These are phyloP conservation scores for Camponotus pennsylvanicus DNA, from an alignment of 1,140 invertebrate genomes.

Conservation along the genomic window DNA sequence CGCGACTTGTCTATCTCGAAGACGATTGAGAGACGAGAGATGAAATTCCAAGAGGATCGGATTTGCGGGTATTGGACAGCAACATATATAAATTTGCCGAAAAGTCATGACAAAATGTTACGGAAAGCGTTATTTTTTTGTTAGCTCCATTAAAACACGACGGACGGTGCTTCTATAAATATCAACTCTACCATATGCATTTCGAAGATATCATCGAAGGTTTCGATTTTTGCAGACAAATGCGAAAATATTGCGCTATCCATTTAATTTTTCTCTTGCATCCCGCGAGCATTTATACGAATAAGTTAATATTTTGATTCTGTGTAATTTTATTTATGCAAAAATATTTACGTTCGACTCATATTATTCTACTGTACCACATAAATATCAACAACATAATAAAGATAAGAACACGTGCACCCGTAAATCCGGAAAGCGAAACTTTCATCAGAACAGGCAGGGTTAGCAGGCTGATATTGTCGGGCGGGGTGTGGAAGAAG, in stretches of 20 bases:
- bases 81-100: conserved; percentile 24
- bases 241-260: conserved; percentile 25
- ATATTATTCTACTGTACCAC: not conserved
- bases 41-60: not conserved
- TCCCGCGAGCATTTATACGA: conserved; percentile 24
- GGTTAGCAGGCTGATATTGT: conserved; percentile 89
- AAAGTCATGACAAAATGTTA: conserved; percentile 38
- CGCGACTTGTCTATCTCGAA: not conserved
- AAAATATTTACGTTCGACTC: conserved; percentile 2
- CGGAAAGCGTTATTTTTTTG: conserved; percentile 23
- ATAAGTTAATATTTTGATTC: not conserved
- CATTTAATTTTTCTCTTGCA: not conserved
- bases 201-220: not conserved
- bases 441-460: conserved; percentile 79
- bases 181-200: not conserved
- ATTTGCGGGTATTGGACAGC: not conserved
- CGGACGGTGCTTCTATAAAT: conserved; percentile 34
- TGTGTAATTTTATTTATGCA: not conserved
- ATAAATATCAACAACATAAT: not conserved
- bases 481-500: conserved; percentile 87
- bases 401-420: not conserved
- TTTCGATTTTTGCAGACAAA: not conserved
- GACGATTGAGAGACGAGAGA: not conserved
- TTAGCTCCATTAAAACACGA: conserved; percentile 29
- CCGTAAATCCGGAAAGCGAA: conserved; percentile 16